A percentile compares a stretch with the other conserved stretches of the same genome.
Evolutionary conservation across 2,113 vertebrate genomes (phyloP).

Genomic region (Murina feae): DNA sequence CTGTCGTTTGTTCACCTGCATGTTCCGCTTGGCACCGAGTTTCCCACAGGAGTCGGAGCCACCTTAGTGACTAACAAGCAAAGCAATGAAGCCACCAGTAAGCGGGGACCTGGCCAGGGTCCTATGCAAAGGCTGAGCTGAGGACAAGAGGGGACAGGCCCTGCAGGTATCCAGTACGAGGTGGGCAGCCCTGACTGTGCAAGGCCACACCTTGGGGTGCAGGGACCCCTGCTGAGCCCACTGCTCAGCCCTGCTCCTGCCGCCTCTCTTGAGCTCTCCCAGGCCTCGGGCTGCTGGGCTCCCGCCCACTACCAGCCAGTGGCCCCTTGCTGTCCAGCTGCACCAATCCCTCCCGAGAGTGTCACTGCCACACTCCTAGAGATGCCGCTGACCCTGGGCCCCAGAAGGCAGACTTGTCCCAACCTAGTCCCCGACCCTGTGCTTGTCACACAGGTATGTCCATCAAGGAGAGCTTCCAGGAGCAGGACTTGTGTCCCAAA

Average conservation of each 20-base stretch:
- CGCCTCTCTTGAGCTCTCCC: background rate
- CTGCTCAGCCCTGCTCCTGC: background rate
- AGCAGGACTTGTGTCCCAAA: background rate
- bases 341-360: background rate
- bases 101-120: rapidly evolving
- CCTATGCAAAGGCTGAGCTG: background rate
- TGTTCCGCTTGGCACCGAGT: background rate
- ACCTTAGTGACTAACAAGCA: background rate
- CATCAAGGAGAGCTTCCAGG: background rate
- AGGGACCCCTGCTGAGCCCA: background rate
- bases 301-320: background rate
- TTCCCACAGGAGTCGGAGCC: background rate
- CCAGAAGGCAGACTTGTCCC: background rate
- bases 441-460: background rate
- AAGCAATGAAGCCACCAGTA: background rate
- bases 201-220: background rate
- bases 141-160: background rate
- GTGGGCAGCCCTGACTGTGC: background rate
- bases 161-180: background rate
- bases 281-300: background rate
- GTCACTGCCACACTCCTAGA: background rate
- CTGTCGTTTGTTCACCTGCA: background rate
- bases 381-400: background rate
- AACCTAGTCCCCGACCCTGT: background rate
- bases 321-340: background rate